Evolutionary conservation across 2,113 vertebrate species (phyloP).

Genomic region (Amphiprion percula): DNA sequence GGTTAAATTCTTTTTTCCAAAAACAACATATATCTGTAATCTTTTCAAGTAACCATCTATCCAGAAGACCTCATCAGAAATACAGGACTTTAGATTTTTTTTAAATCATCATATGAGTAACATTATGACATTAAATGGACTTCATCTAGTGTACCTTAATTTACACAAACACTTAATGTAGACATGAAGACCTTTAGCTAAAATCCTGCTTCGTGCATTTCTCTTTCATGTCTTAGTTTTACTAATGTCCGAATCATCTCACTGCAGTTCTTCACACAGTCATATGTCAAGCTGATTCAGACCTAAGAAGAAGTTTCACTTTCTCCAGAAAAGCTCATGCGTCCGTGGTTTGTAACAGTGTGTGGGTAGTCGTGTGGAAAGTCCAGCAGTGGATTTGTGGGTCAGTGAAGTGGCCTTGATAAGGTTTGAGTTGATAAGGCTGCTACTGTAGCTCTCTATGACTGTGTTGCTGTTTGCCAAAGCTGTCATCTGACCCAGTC

Average conservation of each 20-base stretch:
- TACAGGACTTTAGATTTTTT: too few species aligned
- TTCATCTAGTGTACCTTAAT: too few species aligned
- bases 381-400: not conserved
- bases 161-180: too few species aligned
- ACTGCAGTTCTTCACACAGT: slow-evolving; percentile 1
- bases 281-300: slow-evolving; percentile 1
- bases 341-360: not conserved
- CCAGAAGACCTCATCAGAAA: too few species aligned
- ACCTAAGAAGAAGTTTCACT: slow-evolving; percentile 7
- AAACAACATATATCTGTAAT: too few species aligned
- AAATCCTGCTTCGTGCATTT: not conserved
- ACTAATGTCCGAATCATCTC: not conserved
- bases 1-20: too few species aligned
- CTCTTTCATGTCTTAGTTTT: not conserved
- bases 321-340: slow-evolving; percentile 6
- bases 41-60: too few species aligned
- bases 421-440: slow-evolving; percentile 49
- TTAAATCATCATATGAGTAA: too few species aligned
- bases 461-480: slow-evolving; percentile 39
- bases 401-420: slow-evolving; percentile 9
- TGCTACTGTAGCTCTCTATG: slow-evolving; percentile 33
- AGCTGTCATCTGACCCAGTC: slow-evolving; percentile 55
- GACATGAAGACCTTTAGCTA: not conserved
- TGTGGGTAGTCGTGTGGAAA: slow-evolving; percentile 12
- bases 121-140: too few species aligned